Conservation (phyloP, 2,113 vertebrate genomes). For the Chionomys nivalis region DNA sequence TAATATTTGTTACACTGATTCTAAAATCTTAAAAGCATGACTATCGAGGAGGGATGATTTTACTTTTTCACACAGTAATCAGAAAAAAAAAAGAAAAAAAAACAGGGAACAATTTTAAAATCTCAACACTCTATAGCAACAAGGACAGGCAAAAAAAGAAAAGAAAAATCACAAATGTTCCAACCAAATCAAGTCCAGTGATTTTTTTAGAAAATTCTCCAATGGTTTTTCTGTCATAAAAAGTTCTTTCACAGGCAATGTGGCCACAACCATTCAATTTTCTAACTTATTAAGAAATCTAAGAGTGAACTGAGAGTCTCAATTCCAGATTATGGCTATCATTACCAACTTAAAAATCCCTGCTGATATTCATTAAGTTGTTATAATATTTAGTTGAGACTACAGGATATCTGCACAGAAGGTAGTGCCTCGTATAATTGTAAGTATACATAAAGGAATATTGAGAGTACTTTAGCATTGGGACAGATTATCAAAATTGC, state of each 20-base stretch:
- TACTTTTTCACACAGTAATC: background rate
- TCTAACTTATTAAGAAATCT: conserved; percentile 61
- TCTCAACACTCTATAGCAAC: background rate
- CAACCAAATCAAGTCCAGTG: conserved; percentile 13
- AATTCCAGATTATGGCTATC: conserved; percentile 57
- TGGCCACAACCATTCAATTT: conserved; percentile 22
- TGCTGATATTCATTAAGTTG: conserved; percentile 72
- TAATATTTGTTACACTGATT: background rate
- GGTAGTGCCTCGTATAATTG: conserved; percentile 44
- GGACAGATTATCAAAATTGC: conserved; percentile 60
- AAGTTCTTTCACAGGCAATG: conserved; percentile 24
- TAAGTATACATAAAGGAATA: conserved; percentile 45
- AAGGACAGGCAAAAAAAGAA: background rate
- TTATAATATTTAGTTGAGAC: conserved; percentile 71
- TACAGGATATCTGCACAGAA: background rate
- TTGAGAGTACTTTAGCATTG: conserved; percentile 43
- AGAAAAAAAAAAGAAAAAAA: background rate
- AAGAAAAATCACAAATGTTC: accelerated
- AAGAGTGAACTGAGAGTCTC: conserved; percentile 59
- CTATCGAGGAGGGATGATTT: background rate
- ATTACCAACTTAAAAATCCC: conserved; percentile 61
- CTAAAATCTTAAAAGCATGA: background rate
- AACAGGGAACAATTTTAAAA: background rate
- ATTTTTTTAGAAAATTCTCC: accelerated
- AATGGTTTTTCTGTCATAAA: background rate